These are phyloP conservation scores for Apus apus DNA, from an alignment of 2,113 vertebrate species.

Conservation along the genomic window DNA sequence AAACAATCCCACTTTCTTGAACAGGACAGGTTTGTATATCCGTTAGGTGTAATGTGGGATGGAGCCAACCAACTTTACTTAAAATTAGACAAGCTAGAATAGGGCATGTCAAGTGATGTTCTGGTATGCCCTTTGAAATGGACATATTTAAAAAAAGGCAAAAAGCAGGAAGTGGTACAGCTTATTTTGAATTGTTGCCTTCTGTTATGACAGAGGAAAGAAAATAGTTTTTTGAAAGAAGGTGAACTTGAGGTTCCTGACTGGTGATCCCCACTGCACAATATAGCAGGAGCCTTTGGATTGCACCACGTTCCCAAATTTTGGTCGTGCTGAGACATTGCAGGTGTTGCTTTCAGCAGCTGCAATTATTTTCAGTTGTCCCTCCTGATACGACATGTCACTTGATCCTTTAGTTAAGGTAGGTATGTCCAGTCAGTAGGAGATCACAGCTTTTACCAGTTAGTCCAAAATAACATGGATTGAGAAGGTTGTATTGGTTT, in stretches of 20 bases:
- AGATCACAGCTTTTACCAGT: neutral
- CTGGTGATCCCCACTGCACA: neutral
- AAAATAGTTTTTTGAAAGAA: neutral
- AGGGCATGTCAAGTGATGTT: neutral
- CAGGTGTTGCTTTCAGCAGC: neutral
- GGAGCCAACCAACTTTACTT: neutral
- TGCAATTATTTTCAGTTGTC: neutral
- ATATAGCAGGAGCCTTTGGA: neutral
- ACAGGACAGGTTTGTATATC: neutral
- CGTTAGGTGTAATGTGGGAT: neutral
- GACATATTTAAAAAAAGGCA: neutral
- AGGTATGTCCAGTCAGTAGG: neutral
- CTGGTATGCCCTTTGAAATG: neutral
- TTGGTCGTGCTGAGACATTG: too few species aligned
- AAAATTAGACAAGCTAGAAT: neutral
- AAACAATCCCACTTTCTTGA: neutral
- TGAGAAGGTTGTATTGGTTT: neutral
- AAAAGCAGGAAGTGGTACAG: too few species aligned
- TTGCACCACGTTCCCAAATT: neutral
- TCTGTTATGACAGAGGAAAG: neutral
- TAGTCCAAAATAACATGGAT: neutral
- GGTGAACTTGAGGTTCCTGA: neutral
- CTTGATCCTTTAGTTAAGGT: neutral
- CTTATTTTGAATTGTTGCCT: neutral
- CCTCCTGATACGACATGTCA: neutral